Evolutionary conservation across 2,797 vertebrate genomes (phyloP), one percentile per base, ranked within the genome.

Genomic region (Hapalemur alaotrensis): DNA sequence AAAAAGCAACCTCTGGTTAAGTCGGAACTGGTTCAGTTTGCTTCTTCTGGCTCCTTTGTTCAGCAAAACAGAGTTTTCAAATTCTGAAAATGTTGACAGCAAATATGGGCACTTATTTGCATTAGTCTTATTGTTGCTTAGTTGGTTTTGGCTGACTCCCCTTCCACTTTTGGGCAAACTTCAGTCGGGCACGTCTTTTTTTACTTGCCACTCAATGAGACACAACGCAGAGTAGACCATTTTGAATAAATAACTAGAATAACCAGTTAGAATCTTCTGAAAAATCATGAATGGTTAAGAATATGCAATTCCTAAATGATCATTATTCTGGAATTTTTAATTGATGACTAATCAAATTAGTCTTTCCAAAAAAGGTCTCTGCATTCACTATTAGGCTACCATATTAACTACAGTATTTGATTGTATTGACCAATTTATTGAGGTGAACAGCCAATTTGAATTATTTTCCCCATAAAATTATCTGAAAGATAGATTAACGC

Each of bases 281-380:
- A 93, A 96, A 80, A 67, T 35, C 59, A 14, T 14, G 59, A 67
- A 35, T 67, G 32, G 32, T 10, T 32, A 67, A 67, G 63, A 67
- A 67, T 35, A 17, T 67, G 7, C 63, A n/a, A 67, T 67, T 67
- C 15, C 32, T 59, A 46, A 22, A 14, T 85, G 8, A 18, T 79
- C 20, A 28, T 85, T 82, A 52, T 73, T 43, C 22, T 94, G 75
- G 84, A 61, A 41, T 85, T 94, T 93, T 90, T 81, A 61, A 90
- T 83, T 80, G 50, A 78, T 48, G 17, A 54, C 52, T 78, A 88
- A 81, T 92, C 12, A 73, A 52, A 41, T 93, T 70, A 76, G 22
- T 67, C 67, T 92, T 73, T 86, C 50, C n/a, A 50, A 52, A 15
- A 50, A 79, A 91, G 13, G 3, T 30, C 38, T 48, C 30, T 54